Evolutionary conservation across 1,140 invertebrate species (phyloP), one percentile per base, ranked within the genome.

Genomic region (Lineus longissimus): DNA sequence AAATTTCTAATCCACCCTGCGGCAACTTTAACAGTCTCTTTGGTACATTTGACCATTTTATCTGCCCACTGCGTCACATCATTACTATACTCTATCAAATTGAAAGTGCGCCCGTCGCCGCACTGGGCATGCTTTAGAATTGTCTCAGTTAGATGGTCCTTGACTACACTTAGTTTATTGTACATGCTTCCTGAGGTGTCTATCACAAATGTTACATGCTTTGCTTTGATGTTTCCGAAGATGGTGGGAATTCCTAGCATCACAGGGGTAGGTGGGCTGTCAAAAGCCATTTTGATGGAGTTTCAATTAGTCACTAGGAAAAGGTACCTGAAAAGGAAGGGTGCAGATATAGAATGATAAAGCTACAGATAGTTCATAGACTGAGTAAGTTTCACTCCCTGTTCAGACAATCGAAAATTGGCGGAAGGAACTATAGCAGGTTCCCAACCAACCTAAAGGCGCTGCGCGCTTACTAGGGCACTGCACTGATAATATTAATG

Each of bases 151-250:
- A 82, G 65, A 62, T 82, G 79, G 64, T 81, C 74, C 62, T 81
- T 80, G 0, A 82, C 76, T 51, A 76, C 73, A 59, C 75, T 73
- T 17, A 82, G 58, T 25, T 65, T 59, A 30, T 68, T 73, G 62
- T 76, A 81, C 81, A 82, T 82, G 54, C 77, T 80, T 7, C 79
- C 81, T 40, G 78, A 81, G 33, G 79, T 81, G 51, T 82, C 81
- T 19, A 82, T 67, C 61, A 75, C 79, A 65, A 81, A 82, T 19
- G 74, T 76, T 1, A 80, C 79, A 74, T 77, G 76, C 29, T 70
- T 73, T 61, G 81, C 78, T 1, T 71, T 51, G 0, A 80, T 66
- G 29, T 72, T 68, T 17, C 75, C 76, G 72, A 78, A 79, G 27
- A 79, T 73, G 31, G 72, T 78, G 29, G 73, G 71, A 22, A 72